phyloP scores from a whole-genome alignment of 92 coral and sea anemone species.

The Parazoanthus darwini region DNA sequence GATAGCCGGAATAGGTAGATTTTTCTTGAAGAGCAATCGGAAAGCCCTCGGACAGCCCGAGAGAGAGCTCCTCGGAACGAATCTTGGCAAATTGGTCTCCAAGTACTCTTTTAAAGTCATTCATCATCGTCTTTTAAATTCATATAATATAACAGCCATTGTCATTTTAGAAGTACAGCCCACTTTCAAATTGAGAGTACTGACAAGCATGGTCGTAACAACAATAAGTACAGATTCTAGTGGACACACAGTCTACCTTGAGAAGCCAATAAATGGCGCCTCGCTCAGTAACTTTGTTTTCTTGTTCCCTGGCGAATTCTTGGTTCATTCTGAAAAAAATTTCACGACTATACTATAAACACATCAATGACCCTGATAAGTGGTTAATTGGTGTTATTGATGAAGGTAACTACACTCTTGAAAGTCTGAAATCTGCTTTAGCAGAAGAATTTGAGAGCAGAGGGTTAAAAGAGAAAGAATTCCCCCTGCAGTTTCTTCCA shows the following conservation, averaged over 20 bases:
- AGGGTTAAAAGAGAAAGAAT: no score
- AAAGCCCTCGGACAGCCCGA: no score
- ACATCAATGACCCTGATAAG: not conserved
- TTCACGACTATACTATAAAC: no score
- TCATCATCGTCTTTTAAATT: no score
- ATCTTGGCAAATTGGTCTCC: not conserved
- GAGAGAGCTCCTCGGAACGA: no score
- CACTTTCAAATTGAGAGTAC: not conserved
- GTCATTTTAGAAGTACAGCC: not conserved
- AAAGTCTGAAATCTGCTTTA: not conserved
- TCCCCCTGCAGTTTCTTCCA: no score
- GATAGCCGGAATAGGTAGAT: not conserved
- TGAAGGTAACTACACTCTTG: no score
- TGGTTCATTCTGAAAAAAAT: not conserved
- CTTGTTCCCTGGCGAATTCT: not conserved
- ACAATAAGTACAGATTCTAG: not conserved
- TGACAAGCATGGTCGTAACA: not conserved
- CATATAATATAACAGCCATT: not conserved
- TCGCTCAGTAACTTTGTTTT: not conserved
- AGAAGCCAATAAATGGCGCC: not conserved
- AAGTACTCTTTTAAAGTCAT: no score
- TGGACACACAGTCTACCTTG: not conserved
- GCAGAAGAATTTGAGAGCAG: not conserved
- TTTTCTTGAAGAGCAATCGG: no score
- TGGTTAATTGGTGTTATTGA: no score